These are phyloP conservation scores for Agonopterix arenella DNA, from an alignment of 2,888 invertebrate genomes.

Conservation along the genomic window DNA sequence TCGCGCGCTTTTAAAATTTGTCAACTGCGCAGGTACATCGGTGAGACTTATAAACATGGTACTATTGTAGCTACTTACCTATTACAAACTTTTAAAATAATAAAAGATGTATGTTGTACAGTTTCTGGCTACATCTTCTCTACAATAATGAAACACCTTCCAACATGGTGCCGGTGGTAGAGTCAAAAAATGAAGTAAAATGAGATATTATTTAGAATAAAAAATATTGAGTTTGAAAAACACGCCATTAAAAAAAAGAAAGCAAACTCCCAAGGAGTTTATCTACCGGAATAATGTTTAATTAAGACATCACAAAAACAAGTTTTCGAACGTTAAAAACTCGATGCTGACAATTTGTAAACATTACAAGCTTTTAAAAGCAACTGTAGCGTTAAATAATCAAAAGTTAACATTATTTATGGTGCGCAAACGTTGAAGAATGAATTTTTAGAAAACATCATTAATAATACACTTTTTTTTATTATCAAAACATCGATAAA, in stretches of 20 bases:
- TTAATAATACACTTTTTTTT: constrained; percentile 54
- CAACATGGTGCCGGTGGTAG: too few relatives aligned
- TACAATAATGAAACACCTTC: too few relatives aligned
- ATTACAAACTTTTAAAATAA: too few relatives aligned
- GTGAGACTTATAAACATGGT: too few relatives aligned
- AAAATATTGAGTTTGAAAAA: too few relatives aligned
- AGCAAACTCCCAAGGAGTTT: constrained; percentile 20
- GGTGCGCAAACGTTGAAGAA: constrained; percentile 37
- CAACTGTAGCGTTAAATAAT: constrained; percentile 54
- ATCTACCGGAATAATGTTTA: constrained; percentile 39
- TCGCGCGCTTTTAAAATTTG: too few relatives aligned
- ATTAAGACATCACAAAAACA: constrained; percentile 36
- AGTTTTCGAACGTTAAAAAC: constrained; percentile 23
- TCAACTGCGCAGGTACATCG: too few relatives aligned
- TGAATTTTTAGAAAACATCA: constrained; percentile 50
- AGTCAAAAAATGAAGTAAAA: too few relatives aligned
- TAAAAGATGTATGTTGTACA: too few relatives aligned
- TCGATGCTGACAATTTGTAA: constrained; percentile 41
- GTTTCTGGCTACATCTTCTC: too few relatives aligned
- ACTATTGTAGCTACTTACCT: too few relatives aligned
- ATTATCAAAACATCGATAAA: constrained; percentile 68
- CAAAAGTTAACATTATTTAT: constrained; percentile 52
- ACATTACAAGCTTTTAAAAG: constrained; percentile 45
- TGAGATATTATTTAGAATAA: too few relatives aligned
- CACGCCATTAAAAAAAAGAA: neutral